Evolutionary conservation across 2,888 invertebrate species (phyloP), one percentile per base, ranked within the genome.

Genomic region (Pollenia griseotomentosa): DNA sequence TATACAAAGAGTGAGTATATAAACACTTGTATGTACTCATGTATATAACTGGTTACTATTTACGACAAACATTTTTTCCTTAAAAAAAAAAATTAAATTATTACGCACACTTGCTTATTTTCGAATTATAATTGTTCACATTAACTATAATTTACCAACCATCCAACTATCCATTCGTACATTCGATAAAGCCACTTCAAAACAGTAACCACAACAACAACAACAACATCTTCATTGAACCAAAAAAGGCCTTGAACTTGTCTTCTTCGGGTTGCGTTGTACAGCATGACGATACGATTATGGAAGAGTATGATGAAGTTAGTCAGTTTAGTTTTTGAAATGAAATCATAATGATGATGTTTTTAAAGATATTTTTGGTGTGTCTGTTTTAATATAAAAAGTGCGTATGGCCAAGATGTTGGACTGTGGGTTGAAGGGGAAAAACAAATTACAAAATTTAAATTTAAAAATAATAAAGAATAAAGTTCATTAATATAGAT

Each of bases 221-320:
- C 61, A 61, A 70, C 5, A 80, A 12, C 55, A 57, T 74, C 65
- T 65, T 65, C 71, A 73, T 55, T 81, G 61, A 71, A 77, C 75
- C 79, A 81, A 81, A 70, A 84, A 87, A 87, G 87, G 87, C 87
- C 87, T 87, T 87, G 87, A 87, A 87, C 87, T 84, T 87, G 84
- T 86, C 75, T 75, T 79, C 79, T 74, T 51, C 83, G 80, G 83
- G 83, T 75, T 74, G 61, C 48, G 12, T n/a, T 44, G 73, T 65
- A 71, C 80, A 63, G 71, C 55, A 48, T 46, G 63, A 73, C 77
- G 42, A 51, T 33, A 33, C 63, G n/a, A 55, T 61, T 46, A 77
- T 46, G 57, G 48, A 2, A 55, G 57, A 57, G 23, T 57, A 74
- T 66, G 48, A 74, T 33, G 33, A 6, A 33, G 33, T 33, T 6